Base-by-base conservation (phyloP, 2,113 vertebrate species). In the Hyla sarda region DNA sequence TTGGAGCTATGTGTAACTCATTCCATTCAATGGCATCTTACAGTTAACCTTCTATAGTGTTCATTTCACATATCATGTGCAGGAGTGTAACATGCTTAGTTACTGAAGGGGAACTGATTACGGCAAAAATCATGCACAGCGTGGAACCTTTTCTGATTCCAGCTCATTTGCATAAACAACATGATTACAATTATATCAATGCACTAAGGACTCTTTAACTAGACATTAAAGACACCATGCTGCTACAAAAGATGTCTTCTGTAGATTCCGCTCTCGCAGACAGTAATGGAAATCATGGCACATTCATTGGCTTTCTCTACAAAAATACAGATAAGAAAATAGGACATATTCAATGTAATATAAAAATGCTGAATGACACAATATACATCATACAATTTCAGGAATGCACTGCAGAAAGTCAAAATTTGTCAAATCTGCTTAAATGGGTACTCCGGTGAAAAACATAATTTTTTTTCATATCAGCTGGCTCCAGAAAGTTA, bases 111-210 rank as follows among this genome's bases (percentile, higher is more conserved):
- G 34, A 67, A 34, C 34, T 86, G 84, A 86, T 86, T 86, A 67
- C 84, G 45, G 65, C 30, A 73, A 30, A 54, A 69, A 72, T 73
- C 62, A 79, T 21, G 48, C 28, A 23, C 50, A 54, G 50, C 50
- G 56, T 71, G 65, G 52, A 86, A 78, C 48, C 76, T 19, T 37
- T 86, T 86, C 25, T 60, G 25, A 72, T 58, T 34, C 76, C 0
- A 52, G 13, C 23, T 58, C 16, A 86, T 86, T 86, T 79, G 47
- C 75, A 86, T 80, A 79, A 80, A 41, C 34, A 30, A 19, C 73
- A 50, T 86, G 19, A 73, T 72, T 86, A 65, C 52, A 80, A 86
- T 80, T 60, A 62, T 84, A 86, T 81, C 77, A 37, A 9, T 72
- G 50, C 48, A 14, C 76, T 58, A 81, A 81, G 34, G 34, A 60